Conservation (phyloP, 2,113 vertebrate species). For the Oreocharis arfaki region DNA sequence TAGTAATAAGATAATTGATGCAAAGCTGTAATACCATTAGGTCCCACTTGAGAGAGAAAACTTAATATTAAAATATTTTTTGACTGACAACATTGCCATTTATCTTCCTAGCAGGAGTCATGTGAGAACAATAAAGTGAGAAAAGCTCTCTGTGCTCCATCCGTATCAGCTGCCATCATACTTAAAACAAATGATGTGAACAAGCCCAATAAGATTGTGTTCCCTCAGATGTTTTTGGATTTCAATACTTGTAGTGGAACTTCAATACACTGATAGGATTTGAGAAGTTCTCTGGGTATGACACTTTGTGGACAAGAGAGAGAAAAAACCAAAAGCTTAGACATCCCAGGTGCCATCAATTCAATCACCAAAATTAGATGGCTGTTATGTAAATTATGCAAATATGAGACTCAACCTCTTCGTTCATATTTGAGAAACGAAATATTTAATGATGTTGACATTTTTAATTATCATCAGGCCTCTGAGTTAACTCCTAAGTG, state of each 20-base stretch:
- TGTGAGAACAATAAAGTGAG: background rate
- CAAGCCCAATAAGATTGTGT: background rate
- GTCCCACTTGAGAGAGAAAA: background rate
- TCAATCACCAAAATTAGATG: constrained; percentile 42
- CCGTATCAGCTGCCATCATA: background rate
- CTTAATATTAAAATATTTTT: constrained; percentile 3
- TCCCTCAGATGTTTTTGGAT: background rate
- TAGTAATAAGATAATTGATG: background rate
- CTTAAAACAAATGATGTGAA: background rate
- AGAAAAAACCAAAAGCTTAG: background rate
- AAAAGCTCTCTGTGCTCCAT: background rate
- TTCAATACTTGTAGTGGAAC: background rate
- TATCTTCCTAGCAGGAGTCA: background rate
- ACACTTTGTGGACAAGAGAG: background rate
- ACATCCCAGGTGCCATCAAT: constrained; percentile 34
- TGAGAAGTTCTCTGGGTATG: background rate
- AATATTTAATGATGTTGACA: constrained; percentile 60
- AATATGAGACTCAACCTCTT: constrained; percentile 30
- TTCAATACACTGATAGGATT: background rate
- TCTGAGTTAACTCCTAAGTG: constrained; percentile 16
- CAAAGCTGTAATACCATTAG: background rate
- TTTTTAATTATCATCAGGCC: constrained; percentile 41
- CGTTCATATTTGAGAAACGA: background rate
- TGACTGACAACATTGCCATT: constrained; percentile 31
- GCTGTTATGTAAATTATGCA: constrained; percentile 44